Percentiles rank a stretch among this genome's conserved stretches.
Evolutionary conservation across 2,888 invertebrate species (phyloP).

Genomic region (Masnerella sp.): DNA sequence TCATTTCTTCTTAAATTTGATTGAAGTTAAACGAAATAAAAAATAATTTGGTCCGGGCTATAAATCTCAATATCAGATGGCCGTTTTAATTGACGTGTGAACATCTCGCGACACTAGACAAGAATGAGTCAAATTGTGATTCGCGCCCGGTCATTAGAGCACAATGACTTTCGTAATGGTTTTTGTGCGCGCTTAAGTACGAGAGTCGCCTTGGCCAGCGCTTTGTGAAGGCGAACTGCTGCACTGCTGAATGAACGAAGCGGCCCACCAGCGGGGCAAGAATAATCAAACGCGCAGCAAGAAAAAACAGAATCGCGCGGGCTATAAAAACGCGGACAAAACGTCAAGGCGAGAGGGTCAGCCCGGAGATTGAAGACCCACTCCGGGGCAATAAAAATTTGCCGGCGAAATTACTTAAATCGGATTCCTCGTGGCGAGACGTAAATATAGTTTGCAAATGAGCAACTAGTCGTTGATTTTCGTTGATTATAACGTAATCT

Average conservation of each 20-base stretch:
- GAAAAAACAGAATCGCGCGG: conserved; percentile 18
- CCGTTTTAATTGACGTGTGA: conserved; percentile 54
- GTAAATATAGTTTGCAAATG: conserved; percentile 20
- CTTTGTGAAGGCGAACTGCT: conserved; percentile 42
- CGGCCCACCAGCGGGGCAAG: conserved; percentile 58
- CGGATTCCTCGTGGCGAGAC: conserved; percentile 17
- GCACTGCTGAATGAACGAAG: conserved; percentile 45
- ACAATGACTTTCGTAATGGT: conserved; percentile 51
- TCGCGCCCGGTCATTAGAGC: conserved; percentile 51
- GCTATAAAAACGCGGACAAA: conserved; percentile 30
- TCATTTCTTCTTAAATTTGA: no score
- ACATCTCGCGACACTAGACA: conserved; percentile 26
- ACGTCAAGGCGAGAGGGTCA: conserved; percentile 8
- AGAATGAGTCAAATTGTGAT: conserved; percentile 29
- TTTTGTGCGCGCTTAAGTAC: conserved; percentile 28
- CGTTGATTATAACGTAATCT: neutral
- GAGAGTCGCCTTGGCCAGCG: conserved; percentile 26
- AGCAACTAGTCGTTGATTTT: conserved; percentile 14
- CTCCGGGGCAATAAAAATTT: conserved; percentile 24
- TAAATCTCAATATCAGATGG: conserved; percentile 44
- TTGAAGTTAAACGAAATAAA: no score
- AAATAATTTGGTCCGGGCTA: conserved; percentile 17
- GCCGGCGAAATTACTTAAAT: conserved; percentile 27
- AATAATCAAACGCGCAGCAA: conserved; percentile 45
- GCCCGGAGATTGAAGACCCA: conserved; percentile 30